Conservation (phyloP, 2,888 invertebrate genomes). For the Chloroclysta siterata region DNA sequence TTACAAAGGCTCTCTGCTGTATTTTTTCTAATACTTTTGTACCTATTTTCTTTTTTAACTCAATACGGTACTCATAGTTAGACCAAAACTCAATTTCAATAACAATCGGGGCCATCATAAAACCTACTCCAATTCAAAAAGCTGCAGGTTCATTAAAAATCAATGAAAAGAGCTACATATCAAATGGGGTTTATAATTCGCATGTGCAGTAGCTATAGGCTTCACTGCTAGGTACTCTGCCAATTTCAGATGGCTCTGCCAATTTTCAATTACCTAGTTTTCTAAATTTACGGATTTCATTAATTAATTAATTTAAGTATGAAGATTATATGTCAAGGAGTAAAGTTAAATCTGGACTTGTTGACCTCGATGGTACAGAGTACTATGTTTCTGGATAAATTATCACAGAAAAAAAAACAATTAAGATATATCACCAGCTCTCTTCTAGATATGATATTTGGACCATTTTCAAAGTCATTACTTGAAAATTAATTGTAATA, state of each 20-base stretch:
- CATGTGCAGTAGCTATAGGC: slow-evolving; percentile 12
- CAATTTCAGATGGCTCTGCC: slow-evolving; percentile 1
- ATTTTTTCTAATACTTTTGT: background rate
- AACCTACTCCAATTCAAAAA: background rate
- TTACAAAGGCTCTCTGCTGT: background rate
- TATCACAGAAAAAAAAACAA: background rate
- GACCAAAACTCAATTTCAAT: background rate
- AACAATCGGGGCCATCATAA: background rate
- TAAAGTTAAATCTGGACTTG: no score
- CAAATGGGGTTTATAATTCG: slow-evolving; percentile 19
- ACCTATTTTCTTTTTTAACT: background rate
- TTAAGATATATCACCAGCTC: no score
- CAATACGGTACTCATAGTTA: background rate
- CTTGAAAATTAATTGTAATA: background rate
- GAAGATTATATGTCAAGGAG: no score
- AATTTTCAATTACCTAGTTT: background rate
- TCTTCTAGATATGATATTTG: no score
- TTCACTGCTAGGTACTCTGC: slow-evolving; percentile 11
- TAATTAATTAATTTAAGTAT: no score
- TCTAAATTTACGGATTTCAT: no score
- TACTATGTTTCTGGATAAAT: no score
- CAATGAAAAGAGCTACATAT: slow-evolving; percentile 7
- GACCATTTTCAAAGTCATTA: no score
- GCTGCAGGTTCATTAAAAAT: slow-evolving; percentile 14
- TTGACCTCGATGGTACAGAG: no score